Conservation (phyloP, 2,888 invertebrate species). For the Deilephila elpenor region DNA sequence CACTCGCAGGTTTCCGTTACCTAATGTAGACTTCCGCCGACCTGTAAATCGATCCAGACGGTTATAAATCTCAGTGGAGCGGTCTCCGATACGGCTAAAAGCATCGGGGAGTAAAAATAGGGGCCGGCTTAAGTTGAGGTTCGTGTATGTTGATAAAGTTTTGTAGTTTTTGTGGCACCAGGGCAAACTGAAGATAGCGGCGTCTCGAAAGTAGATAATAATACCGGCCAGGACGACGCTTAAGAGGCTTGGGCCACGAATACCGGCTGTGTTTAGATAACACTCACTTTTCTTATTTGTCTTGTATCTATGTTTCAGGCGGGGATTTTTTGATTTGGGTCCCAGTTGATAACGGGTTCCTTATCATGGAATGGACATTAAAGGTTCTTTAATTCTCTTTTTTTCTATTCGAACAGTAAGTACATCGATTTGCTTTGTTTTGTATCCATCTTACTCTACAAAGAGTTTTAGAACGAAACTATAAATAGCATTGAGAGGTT, state of each 20-base stretch:
- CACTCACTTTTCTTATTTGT: conserved; percentile 63
- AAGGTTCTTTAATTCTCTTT: conserved; percentile 32
- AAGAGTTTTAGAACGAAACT: neutral
- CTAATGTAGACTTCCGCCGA: conserved; percentile 76
- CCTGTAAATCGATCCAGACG: conserved; percentile 73
- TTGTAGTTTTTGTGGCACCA: conserved; percentile 78
- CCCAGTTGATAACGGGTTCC: neutral
- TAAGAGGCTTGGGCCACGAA: conserved; percentile 69
- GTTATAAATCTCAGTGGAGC: conserved; percentile 74
- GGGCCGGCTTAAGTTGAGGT: conserved; percentile 78
- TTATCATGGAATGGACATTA: too few relatives aligned
- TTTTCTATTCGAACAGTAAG: conserved; percentile 20
- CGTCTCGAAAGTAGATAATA: conserved; percentile 70
- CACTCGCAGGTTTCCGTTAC: conserved; percentile 74
- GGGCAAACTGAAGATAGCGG: conserved; percentile 74
- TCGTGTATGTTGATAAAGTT: conserved; percentile 81
- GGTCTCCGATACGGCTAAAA: conserved; percentile 79
- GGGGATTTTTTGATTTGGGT: conserved; percentile 52
- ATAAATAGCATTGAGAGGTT: neutral
- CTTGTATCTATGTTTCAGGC: conserved; percentile 59
- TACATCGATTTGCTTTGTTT: conserved; percentile 36
- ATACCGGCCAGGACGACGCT: conserved; percentile 67
- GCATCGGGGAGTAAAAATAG: conserved; percentile 77
- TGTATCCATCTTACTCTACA: conserved; percentile 30
- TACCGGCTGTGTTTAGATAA: conserved; percentile 73